Evolutionary conservation across 2,113 vertebrate species (phyloP).

Genomic region (Ia io): DNA sequence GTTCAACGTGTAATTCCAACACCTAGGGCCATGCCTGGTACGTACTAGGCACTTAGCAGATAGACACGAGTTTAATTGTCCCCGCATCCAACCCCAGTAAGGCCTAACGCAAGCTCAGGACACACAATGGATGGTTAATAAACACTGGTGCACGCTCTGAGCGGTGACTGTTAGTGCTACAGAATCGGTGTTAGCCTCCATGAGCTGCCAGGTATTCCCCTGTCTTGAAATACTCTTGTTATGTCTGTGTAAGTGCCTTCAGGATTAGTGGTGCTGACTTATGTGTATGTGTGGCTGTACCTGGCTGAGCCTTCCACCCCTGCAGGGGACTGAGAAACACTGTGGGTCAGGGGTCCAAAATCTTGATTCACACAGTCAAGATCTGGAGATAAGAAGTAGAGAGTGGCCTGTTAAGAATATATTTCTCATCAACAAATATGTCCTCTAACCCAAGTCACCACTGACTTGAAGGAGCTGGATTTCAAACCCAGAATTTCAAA

Average conservation of each 20-base stretch:
- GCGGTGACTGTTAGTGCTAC: not conserved
- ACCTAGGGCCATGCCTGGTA: not conserved
- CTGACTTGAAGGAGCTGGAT: not conserved
- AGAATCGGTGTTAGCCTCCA: rapidly evolving
- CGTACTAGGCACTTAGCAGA: not conserved
- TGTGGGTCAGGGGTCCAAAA: not conserved
- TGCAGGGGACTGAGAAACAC: not conserved
- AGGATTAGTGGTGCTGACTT: not conserved
- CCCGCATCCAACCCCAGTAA: not conserved
- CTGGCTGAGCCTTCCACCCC: not conserved
- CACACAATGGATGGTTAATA: not conserved
- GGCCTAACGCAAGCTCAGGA: not conserved
- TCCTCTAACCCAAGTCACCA: slow-evolving; percentile 14
- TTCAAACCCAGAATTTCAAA: slow-evolving; percentile 41
- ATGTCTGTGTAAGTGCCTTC: not conserved
- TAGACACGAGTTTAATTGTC: not conserved
- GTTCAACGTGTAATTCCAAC: not conserved
- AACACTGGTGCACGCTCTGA: not conserved
- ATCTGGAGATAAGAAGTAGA: not conserved
- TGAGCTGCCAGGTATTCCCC: not conserved
- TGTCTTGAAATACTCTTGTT: not conserved
- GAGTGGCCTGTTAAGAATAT: not conserved
- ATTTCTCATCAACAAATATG: slow-evolving; percentile 10
- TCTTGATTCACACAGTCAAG: not conserved
- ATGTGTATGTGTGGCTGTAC: not conserved